Evolutionary conservation across 37 sponge, comb jelly and placozoan genomes (phyloP).

Genomic region (Dysidea cf. avara): DNA sequence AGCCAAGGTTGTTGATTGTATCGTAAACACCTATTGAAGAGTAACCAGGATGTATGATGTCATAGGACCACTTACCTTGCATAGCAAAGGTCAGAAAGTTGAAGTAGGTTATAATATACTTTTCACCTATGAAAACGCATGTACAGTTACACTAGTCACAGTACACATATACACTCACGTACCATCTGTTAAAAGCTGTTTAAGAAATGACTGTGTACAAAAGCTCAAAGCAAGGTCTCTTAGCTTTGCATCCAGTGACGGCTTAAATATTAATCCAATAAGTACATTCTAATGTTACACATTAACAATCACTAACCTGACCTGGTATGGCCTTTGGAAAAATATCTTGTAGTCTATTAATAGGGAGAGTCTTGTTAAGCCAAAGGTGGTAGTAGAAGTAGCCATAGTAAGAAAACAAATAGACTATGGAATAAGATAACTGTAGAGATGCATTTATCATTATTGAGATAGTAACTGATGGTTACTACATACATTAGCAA

Average conservation of each 20-base stretch:
- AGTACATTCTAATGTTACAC: background rate
- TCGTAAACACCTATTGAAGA: slow-evolving; percentile 72
- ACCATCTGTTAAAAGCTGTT: slow-evolving; percentile 93
- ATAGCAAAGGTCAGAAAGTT: slow-evolving; percentile 80
- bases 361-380: slow-evolving; percentile 34
- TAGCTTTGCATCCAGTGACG: slow-evolving; percentile 14
- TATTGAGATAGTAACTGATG: too few species aligned
- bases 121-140: slow-evolving; percentile 64
- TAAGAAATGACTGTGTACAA: slow-evolving; percentile 87
- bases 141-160: background rate
- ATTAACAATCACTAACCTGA: background rate
- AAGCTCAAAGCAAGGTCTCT: slow-evolving; percentile 67
- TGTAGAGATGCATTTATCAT: background rate
- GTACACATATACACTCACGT: background rate
- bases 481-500: slow-evolving; percentile 41
- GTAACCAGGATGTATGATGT: background rate
- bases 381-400: slow-evolving; percentile 44
- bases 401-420: slow-evolving; percentile 56
- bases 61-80: slow-evolving; percentile 68
- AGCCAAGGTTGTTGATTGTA: slow-evolving; percentile 87
- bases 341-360: slow-evolving; percentile 20
- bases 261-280: background rate
- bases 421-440: slow-evolving; percentile 61
- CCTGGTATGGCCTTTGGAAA: slow-evolving; percentile 40
- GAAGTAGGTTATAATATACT: slow-evolving; percentile 94